Conservation (phyloP, 2,888 invertebrate species). For the Clepsis dumicolana region DNA sequence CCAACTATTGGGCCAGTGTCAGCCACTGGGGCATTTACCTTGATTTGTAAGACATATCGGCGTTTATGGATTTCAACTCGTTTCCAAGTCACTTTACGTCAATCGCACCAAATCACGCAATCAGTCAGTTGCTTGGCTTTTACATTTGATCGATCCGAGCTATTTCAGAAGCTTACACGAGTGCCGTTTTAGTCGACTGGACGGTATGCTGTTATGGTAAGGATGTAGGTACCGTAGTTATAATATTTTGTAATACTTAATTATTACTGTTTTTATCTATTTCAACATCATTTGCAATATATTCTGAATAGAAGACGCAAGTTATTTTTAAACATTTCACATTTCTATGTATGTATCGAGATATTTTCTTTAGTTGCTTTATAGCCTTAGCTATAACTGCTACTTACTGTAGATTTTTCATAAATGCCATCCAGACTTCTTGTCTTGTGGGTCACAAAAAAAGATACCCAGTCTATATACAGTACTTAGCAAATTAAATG, state of each 20-base stretch:
- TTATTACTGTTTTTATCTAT: not conserved
- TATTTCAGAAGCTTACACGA: not conserved
- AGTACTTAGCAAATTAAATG: not conserved
- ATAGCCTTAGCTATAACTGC: not conserved
- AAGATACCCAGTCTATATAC: not conserved
- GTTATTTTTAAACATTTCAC: not conserved
- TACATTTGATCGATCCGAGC: not conserved
- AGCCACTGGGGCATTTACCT: no score
- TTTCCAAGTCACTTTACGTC: not conserved
- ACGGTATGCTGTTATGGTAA: not conserved
- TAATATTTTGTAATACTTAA: not conserved
- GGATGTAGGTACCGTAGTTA: not conserved
- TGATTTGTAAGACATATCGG: not conserved
- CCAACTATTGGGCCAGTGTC: no score
- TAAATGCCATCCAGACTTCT: no score
- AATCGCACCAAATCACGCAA: not conserved
- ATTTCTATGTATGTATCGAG: no score
- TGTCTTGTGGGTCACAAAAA: no score
- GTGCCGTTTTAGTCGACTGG: no score
- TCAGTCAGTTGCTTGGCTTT: not conserved
- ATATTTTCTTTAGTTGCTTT: not conserved
- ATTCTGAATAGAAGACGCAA: not conserved
- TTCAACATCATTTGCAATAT: slow-evolving; percentile 4
- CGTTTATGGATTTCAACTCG: not conserved
- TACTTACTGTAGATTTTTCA: no score